These are phyloP conservation scores for Agrotis clavis DNA, from an alignment of 2,888 invertebrate genomes.

Conservation along the genomic window DNA sequence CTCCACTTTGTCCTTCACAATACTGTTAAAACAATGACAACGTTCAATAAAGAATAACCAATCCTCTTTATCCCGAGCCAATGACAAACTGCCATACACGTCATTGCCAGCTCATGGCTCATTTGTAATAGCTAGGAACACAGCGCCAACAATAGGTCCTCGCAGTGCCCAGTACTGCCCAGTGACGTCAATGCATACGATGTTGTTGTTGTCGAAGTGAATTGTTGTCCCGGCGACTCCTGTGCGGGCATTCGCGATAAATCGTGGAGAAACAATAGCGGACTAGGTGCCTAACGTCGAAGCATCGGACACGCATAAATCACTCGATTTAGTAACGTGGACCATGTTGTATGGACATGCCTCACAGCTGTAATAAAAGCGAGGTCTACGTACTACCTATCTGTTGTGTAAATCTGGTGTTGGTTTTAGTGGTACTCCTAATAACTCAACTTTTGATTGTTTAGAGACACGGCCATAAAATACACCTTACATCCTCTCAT, in stretches of 20 bases:
- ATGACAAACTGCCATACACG: conserved; percentile 65
- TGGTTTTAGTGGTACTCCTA: conserved; percentile 1
- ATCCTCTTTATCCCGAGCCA: conserved; percentile 50
- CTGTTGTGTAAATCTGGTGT: conserved; percentile 49
- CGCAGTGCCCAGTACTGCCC: conserved; percentile 69
- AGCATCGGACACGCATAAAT: conserved; percentile 84
- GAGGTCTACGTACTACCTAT: conserved; percentile 48
- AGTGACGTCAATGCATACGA: conserved; percentile 77
- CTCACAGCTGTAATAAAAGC: conserved; percentile 65
- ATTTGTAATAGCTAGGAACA: conserved; percentile 81
- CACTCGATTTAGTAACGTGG: conserved; percentile 78
- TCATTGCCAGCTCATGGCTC: conserved; percentile 77
- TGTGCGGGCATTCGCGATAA: conserved; percentile 80
- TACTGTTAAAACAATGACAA: conserved; percentile 26
- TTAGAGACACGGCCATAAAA: too few relatives aligned
- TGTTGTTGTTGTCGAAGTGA: conserved; percentile 80
- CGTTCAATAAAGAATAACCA: conserved; percentile 56
- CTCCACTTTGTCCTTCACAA: conserved; percentile 17
- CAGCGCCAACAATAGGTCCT: conserved; percentile 64
- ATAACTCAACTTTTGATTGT: too few relatives aligned
- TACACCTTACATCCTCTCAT: too few relatives aligned
- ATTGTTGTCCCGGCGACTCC: conserved; percentile 79
- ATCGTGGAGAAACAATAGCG: conserved; percentile 88
- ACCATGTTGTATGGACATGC: conserved; percentile 81
- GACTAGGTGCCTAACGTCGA: conserved; percentile 76